Evolutionary conservation across 1,140 invertebrate genomes (phyloP), one percentile per base, ranked within the genome.

Genomic region (Euwallacea fornicatus): DNA sequence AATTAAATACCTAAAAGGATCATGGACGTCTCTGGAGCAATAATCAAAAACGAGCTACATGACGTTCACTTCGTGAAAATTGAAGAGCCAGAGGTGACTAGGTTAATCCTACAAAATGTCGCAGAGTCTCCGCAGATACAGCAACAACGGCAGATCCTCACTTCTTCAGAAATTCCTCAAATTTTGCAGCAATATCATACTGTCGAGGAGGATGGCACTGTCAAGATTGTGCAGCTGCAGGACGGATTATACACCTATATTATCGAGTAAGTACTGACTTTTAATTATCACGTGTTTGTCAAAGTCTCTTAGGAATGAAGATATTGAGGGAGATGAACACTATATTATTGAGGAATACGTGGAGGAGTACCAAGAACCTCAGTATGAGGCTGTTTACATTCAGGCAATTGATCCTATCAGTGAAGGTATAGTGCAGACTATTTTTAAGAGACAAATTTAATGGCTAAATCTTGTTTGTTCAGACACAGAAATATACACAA

Each of bases 131-230:
- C 6, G 15, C 10, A 59, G 11, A 62, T 60, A 13, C 54, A 64
- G 9, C 21, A 68, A 43, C 33, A 61, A 55, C 15, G 60, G 6
- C 13, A 16, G 7, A 41, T 16, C 8, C 42, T 42, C 11, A 33
- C 71, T 9, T 33, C 21, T 33, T 33, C 21, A 4, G 60, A 56
- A 43, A 53, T 59, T 61, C 72, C 76, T 15, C 55, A 74, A 10
- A 61, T 78, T 11, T 50, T 76, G 53, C 67, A 75, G 21, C 58
- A 70, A 21, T 33, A 33, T 75, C 63, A 33, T 15, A 9, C 63
- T 43, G 62, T 69, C 42, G 76, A 79, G 65, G 75, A 76, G 8
- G 77, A 81, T 78, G 78, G 79, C 41, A 79, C 79, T 72, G 62
- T 80, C 10, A 61, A 78, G 50, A 78, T 81, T 43, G 76, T 76